Percentiles rank a stretch among this genome's conserved stretches.
Conservation (phyloP, 2,888 invertebrate genomes). For the Scaptomyza parva region DNA sequence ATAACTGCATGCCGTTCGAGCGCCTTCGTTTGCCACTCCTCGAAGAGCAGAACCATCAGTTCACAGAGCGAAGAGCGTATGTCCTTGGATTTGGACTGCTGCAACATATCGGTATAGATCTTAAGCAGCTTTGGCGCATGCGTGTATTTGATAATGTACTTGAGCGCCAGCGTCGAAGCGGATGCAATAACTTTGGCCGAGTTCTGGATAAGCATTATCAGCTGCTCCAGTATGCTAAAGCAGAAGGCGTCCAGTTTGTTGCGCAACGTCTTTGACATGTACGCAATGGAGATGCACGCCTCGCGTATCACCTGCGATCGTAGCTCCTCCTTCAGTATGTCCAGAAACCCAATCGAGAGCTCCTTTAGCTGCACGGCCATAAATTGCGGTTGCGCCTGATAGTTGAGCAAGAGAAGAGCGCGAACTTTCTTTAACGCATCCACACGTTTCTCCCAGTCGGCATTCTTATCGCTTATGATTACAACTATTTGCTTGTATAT, state of each 20-base stretch:
- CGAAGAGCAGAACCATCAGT: constrained; percentile 92
- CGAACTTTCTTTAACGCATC: constrained; percentile 95
- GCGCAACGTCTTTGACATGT: constrained; percentile 93
- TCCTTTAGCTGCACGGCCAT: constrained; percentile 90
- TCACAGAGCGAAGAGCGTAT: constrained; percentile 92
- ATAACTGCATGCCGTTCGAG: constrained; percentile 92
- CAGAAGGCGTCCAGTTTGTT: constrained; percentile 94
- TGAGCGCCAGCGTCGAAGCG: constrained; percentile 93
- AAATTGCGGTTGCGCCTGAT: constrained; percentile 89
- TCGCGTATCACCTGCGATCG: constrained; percentile 95
- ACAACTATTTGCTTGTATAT: constrained; percentile 90
- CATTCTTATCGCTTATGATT: constrained; percentile 91
- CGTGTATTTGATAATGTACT: constrained; percentile 94
- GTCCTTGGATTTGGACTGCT: constrained; percentile 95
- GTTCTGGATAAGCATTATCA: constrained; percentile 96
- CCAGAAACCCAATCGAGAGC: constrained; percentile 92
- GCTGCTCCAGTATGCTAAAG: constrained; percentile 91
- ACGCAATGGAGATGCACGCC: constrained; percentile 97
- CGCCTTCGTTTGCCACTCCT: constrained; percentile 93
- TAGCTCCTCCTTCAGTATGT: constrained; percentile 94
- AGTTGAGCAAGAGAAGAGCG: constrained; percentile 92
- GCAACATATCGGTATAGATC: constrained; percentile 90
- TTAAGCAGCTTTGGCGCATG: constrained; percentile 93
- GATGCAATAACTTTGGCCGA: constrained; percentile 98
- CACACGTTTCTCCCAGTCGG: constrained; percentile 97